Percentiles rank a stretch among this genome's conserved stretches.
Conservation (phyloP, 2,888 invertebrate genomes). For the Synanthedon myopaeformis region DNA sequence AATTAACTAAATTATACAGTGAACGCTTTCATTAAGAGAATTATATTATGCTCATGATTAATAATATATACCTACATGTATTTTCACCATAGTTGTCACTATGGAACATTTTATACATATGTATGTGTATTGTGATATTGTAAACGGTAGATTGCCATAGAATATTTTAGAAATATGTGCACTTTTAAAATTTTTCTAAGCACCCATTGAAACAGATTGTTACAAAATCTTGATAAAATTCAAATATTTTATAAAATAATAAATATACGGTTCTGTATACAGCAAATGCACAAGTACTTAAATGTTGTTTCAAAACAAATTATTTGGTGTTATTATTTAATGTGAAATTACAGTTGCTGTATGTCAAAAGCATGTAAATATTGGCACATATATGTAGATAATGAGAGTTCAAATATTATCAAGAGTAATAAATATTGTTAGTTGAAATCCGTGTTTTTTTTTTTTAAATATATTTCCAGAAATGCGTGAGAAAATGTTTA, state of each 20-base stretch:
- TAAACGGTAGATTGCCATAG: slow-evolving; percentile 3
- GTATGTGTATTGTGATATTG: slow-evolving; percentile 1
- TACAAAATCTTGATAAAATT: not conserved
- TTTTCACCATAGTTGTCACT: too few relatives aligned
- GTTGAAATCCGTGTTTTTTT: slow-evolving; percentile 26
- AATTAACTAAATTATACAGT: too few relatives aligned
- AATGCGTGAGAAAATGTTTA: not conserved
- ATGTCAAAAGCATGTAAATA: slow-evolving; percentile 61
- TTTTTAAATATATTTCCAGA: not conserved
- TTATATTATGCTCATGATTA: too few relatives aligned
- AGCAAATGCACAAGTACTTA: slow-evolving; percentile 33
- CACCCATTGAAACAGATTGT: not conserved
- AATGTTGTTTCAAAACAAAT: slow-evolving; percentile 46
- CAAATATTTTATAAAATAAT: not conserved
- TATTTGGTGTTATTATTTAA: slow-evolving; percentile 57
- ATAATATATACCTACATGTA: too few relatives aligned
- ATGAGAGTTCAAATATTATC: slow-evolving; percentile 67
- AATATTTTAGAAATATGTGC: not conserved
- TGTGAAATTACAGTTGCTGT: slow-evolving; percentile 47
- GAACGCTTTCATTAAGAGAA: too few relatives aligned
- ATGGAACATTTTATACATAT: too few relatives aligned
- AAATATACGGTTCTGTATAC: not conserved
- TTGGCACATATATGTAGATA: slow-evolving; percentile 60
- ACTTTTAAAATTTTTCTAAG: not conserved
- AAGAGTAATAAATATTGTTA: slow-evolving; percentile 65